A percentile compares a stretch with the other conserved stretches of the same genome.
phyloP scores from a whole-genome alignment of 2,888 invertebrate species.

The Chromoteleia sp. region DNA sequence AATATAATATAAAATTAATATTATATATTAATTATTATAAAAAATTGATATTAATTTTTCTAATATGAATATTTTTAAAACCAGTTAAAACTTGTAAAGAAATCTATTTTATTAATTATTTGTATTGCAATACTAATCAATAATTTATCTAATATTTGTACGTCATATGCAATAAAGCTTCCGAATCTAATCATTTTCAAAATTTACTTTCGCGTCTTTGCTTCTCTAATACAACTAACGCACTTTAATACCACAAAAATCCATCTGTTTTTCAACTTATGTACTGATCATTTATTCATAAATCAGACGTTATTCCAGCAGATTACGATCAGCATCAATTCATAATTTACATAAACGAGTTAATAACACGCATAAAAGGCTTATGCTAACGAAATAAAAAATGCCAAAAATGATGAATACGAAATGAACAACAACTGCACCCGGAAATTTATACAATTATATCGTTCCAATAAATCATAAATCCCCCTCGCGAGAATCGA shows the following conservation, averaged over 20 bases:
- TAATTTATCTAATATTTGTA: too few relatives aligned
- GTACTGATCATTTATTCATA: constrained; percentile 43
- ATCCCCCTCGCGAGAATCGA: constrained; percentile 30
- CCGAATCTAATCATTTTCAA: too few relatives aligned
- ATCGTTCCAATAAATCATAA: constrained; percentile 58
- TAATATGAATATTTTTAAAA: too few relatives aligned
- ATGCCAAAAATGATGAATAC: constrained; percentile 48
- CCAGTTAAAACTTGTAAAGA: too few relatives aligned
- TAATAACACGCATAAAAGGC: constrained; percentile 40
- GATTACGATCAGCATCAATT: constrained; percentile 42
- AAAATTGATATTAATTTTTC: too few relatives aligned
- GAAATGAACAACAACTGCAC: constrained; percentile 53
- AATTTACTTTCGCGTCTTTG: too few relatives aligned
- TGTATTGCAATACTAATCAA: too few relatives aligned
- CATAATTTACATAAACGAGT: constrained; percentile 55
- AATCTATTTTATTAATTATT: too few relatives aligned
- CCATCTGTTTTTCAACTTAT: constrained; percentile 20
- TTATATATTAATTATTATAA: too few relatives aligned
- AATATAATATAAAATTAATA: too few relatives aligned
- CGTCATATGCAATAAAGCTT: too few relatives aligned
- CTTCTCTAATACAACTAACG: constrained; percentile 2
- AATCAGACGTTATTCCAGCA: constrained; percentile 34
- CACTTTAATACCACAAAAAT: constrained; percentile 2
- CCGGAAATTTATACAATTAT: constrained; percentile 66
- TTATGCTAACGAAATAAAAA: constrained; percentile 44